A percentile compares a stretch with the other conserved stretches of the same genome.
These are phyloP conservation scores for Chelonoidis abingdonii DNA, from an alignment of 2,113 vertebrate genomes.

Conservation along the genomic window DNA sequence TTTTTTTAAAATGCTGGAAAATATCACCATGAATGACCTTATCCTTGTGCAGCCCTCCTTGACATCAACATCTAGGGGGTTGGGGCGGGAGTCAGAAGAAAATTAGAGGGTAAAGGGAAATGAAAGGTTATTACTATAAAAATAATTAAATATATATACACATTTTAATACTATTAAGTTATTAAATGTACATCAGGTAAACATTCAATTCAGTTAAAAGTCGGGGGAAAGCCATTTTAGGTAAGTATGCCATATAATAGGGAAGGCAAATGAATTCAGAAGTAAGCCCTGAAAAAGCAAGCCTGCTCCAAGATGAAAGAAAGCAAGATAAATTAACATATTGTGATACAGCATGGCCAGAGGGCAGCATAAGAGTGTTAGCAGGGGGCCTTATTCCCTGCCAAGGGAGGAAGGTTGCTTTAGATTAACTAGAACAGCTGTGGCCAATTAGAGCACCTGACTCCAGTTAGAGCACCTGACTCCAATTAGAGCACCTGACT, in stretches of 20 bases:
- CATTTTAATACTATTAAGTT: not conserved
- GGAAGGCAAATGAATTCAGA: not conserved
- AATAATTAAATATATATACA: not conserved
- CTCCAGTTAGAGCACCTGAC: no score
- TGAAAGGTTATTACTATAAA: not conserved
- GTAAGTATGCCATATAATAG: no score
- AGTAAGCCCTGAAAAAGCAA: not conserved
- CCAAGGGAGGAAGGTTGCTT: no score
- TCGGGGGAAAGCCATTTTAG: not conserved
- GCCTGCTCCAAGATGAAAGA: not conserved
- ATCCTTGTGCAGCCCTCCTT: not conserved
- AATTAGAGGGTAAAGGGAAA: not conserved
- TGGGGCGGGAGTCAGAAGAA: not conserved
- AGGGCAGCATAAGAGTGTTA: no score
- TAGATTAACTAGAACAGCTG: no score
- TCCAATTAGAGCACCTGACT: no score
- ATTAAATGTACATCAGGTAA: not conserved
- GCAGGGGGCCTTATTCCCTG: no score
- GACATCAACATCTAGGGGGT: no score
- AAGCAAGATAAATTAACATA: not conserved
- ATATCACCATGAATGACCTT: not conserved
- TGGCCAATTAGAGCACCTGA: no score
- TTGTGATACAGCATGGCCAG: no score
- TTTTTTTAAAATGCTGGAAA: not conserved
- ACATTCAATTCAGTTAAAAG: not conserved